Conservation (phyloP, 2,797 vertebrate genomes). For the Uromys caudimaculatus region DNA sequence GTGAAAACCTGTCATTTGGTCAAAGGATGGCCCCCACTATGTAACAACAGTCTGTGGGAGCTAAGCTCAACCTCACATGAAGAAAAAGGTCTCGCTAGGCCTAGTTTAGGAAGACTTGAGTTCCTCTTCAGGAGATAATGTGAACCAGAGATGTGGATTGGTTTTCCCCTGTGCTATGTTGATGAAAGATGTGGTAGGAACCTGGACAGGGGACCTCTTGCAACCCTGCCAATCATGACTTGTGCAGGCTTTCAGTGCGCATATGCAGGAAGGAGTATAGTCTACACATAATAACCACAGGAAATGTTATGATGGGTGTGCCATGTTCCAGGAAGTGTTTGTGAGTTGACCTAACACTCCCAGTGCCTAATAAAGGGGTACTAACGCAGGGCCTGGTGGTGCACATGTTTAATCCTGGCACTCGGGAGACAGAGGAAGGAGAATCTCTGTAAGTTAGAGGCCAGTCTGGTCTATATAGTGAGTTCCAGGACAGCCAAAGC, state of each 20-base stretch:
- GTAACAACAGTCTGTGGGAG: background rate
- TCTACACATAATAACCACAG: background rate
- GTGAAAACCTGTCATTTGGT: background rate
- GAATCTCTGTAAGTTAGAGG: background rate
- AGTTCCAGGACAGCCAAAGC: background rate
- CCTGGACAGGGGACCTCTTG: background rate
- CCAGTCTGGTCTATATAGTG: background rate
- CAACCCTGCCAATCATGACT: background rate
- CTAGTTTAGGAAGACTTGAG: constrained; percentile 32
- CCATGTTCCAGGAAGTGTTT: background rate
- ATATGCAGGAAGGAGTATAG: constrained; percentile 69
- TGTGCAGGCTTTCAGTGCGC: constrained; percentile 74
- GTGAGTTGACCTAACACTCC: background rate
- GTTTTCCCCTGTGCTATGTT: background rate
- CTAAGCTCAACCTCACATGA: background rate
- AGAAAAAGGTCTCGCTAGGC: constrained; percentile 5
- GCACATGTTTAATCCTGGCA: background rate
- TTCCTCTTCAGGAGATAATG: background rate
- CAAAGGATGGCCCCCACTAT: background rate
- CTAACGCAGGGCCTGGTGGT: background rate
- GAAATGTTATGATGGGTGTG: background rate
- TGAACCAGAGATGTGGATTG: background rate
- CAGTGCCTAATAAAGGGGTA: background rate
- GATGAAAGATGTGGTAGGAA: background rate
- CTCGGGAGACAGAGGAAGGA: background rate